Evolutionary conservation across 2,113 vertebrate genomes (phyloP).

Genomic region (Menidia beryllina): DNA sequence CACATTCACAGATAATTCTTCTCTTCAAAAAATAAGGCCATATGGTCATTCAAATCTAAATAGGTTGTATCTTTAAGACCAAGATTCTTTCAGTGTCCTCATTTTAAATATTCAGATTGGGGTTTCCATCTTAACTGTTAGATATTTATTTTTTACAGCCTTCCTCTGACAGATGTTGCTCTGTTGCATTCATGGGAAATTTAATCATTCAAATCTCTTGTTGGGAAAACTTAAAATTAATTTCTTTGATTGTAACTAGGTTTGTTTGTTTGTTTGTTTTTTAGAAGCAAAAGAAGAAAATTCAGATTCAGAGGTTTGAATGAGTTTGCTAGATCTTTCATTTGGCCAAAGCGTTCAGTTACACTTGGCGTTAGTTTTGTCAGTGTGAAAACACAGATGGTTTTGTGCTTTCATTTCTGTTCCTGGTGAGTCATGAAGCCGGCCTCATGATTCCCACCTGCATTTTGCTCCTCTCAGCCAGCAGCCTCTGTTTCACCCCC

Average conservation of each 20-base stretch:
- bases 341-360: neutral
- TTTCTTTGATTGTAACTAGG: too few species aligned
- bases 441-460: constrained; percentile 58
- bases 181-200: too few species aligned
- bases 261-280: neutral
- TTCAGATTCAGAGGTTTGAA: neutral
- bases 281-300: neutral
- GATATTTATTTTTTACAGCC: too few species aligned
- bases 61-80: neutral
- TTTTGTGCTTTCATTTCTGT: constrained; percentile 27
- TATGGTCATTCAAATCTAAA: too few species aligned
- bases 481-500: constrained; percentile 24
- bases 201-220: too few species aligned
- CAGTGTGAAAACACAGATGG: constrained; percentile 21
- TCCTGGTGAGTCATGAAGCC: constrained; percentile 30
- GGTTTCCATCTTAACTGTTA: neutral
- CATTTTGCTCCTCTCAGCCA: constrained; percentile 31
- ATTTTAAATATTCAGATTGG: neutral
- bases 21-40: neutral
- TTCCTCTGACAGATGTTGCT: too few species aligned
- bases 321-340: constrained; percentile 8
- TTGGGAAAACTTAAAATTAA: too few species aligned
- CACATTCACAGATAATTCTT: too few species aligned
- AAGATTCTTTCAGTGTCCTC: neutral
- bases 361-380: constrained; percentile 41